Evolutionary conservation across 2,113 vertebrate species (phyloP), one percentile per base, ranked within the genome.

Genomic region (Scortum barcoo): DNA sequence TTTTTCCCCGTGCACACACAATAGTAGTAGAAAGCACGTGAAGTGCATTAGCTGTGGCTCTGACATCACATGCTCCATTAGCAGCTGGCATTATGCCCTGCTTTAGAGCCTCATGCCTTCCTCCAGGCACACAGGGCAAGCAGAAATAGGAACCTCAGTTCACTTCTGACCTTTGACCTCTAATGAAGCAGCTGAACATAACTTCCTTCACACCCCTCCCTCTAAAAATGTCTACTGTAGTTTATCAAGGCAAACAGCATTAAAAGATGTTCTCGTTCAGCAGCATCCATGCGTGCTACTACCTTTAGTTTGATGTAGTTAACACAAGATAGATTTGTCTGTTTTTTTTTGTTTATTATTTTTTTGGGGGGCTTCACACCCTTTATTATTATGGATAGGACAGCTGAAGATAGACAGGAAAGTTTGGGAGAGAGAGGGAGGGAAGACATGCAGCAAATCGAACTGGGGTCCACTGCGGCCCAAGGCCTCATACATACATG

Each of bases 61-160:
- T 81, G 81, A 85, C 80, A 72, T 79, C 58, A 79, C 60, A 63
- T 61, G 53, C 70, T 83, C 74, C 72, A 81, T 83, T 78, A 80
- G 14, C 61, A 66, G 76, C 44, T 79, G 85, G 70, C 78, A 30
- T 17, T 0, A 17, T 26, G 60, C 65, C 68, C 74, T 33, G 65
- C 46, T 74, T 76, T 6, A 62, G 24, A 73, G 76, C 50, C 56
- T 76, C 56, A 30, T 22, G 38, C 71, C 6, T n/a, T 69, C 80
- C 76, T 72, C 30, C 48, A 24, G 60, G 36, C 50, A 66, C 63
- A 44, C 14, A 56, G 72, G 70, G 57, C 71, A 69, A 72, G 66
- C 6, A 44, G 60, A 36, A 84, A 80, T 8, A 40, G 33, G 19
- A 82, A 60, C 24, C 24, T 56, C 44, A 76, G 69, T 73, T 60